phyloP scores from a whole-genome alignment of 2,888 invertebrate species.

The Epiperipatus broadwayi region DNA sequence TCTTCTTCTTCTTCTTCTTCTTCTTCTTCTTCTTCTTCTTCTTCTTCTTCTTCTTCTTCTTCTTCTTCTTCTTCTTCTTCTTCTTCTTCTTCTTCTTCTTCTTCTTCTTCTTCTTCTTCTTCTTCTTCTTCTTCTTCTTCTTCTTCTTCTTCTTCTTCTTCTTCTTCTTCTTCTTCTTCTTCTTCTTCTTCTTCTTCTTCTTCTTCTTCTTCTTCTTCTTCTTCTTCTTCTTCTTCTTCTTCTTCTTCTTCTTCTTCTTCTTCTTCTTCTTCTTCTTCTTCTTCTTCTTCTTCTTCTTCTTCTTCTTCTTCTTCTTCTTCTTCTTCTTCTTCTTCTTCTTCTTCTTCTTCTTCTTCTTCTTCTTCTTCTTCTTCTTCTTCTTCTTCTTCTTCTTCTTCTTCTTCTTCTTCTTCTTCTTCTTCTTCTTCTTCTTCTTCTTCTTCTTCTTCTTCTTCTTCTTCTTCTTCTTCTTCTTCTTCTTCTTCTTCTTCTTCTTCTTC shows the following conservation, averaged over 20 bases:
- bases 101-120: not conserved
- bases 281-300: no score
- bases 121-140: not conserved
- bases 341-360: not conserved
- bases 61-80: not conserved
- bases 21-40: no score
- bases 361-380: no score
- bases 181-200: not conserved
- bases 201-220: no score
- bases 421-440: not conserved
- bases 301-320: not conserved
- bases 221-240: no score
- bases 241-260: slow-evolving; percentile 1
- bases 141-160: not conserved
- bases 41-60: no score
- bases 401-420: not conserved
- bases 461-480: not conserved
- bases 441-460: not conserved
- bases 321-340: slow-evolving; percentile 3
- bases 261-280: not conserved
- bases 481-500: not conserved
- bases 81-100: not conserved
- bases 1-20: no score
- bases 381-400: slow-evolving; percentile 1
- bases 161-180: not conserved